Evolutionary conservation across 2,113 vertebrate genomes (phyloP).

Genomic region (Ailurus styani): DNA sequence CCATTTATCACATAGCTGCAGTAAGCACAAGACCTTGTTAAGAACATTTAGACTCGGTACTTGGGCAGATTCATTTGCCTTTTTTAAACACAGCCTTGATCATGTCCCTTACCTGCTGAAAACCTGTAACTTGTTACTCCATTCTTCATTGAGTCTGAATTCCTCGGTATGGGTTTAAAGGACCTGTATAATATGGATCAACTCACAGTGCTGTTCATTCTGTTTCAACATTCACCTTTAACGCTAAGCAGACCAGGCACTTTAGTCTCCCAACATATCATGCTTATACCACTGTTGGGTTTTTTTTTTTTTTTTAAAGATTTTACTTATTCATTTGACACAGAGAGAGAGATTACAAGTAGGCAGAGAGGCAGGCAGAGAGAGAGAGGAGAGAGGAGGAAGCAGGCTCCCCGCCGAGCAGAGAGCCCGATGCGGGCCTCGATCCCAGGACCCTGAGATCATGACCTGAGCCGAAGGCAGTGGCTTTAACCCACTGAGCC

Average conservation of each 20-base stretch:
- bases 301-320: too few relatives aligned
- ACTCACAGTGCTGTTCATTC: not conserved
- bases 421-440: too few relatives aligned
- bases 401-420: too few relatives aligned
- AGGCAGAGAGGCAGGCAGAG: too few relatives aligned
- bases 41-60: not conserved
- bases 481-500: too few relatives aligned
- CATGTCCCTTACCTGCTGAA: not conserved
- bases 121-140: not conserved
- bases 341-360: too few relatives aligned
- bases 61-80: not conserved
- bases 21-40: not conserved
- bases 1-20: not conserved
- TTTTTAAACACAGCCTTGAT: not conserved
- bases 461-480: too few relatives aligned
- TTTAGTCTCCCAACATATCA: not conserved
- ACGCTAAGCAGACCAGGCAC: not conserved
- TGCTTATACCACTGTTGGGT: not conserved
- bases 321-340: too few relatives aligned
- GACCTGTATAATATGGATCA: not conserved
- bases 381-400: too few relatives aligned
- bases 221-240: not conserved
- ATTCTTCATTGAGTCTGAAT: not conserved
- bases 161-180: not conserved
- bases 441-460: too few relatives aligned